Base-by-base conservation (phyloP, 1,140 invertebrate genomes). In the Mya arenaria region DNA sequence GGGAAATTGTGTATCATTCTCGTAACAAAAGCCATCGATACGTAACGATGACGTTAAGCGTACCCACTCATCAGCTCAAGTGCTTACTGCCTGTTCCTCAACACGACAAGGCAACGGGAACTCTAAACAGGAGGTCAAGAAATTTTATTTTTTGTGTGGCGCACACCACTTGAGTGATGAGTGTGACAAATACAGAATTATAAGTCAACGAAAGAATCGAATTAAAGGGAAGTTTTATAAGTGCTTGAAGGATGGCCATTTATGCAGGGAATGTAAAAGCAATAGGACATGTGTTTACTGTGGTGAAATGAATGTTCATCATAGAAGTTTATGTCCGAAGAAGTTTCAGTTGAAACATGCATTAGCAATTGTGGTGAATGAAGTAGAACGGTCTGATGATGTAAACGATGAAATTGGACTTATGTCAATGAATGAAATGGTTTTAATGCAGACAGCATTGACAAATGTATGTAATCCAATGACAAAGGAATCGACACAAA, bases 231-330 rank as follows among this genome's bases (percentile, higher is more conserved):
- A 23, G 8, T 60, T 8, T 25, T 60, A 15, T 25, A n/a, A 30
- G 58, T 60, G 58, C 28, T 60, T 60, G 28, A 60, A 60, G 23
- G 19, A n/a, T 8, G 58, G 58, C 10, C 58, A 60, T 60, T 48
- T 48, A 19, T 48, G 10, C 19, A 10, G 19, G 10, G 41, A 48
- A 48, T 48, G 41, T 19, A 48, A 48, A 48, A 48, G 19, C 41
- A 48, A 48, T 13, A 48, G 19, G 19, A 13, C 10, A 13, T 10
- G 10, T 10, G 10, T n/a, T n/a, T n/a, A 48, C 41, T 48, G 41
- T 19, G 41, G 10, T 10, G 10, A 13, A 10, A 10, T 48, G 10
- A 48, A 48, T 48, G 10, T 13, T 19, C 41, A 48, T 48, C 41
- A 48, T 19, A 48, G 41, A 19, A 13, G 10, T 48, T 48, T 48